Percentiles rank a stretch among this genome's conserved stretches.
Evolutionary conservation across 2,888 invertebrate species (phyloP).

Genomic region (Cosmopolites sordidus): DNA sequence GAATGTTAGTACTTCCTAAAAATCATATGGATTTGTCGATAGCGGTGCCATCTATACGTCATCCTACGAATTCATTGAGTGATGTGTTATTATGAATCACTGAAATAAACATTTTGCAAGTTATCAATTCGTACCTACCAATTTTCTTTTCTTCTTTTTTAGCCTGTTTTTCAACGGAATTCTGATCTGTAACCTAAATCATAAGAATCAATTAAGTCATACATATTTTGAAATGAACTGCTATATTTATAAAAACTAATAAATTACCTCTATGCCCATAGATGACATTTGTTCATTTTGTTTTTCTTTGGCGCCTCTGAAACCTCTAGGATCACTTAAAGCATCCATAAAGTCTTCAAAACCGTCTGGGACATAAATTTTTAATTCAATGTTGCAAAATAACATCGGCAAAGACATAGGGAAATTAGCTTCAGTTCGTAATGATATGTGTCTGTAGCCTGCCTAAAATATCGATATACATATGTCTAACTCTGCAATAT

Average conservation of each 20-base stretch:
- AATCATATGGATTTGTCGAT: too few species aligned
- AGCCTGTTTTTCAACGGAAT: slow-evolving; percentile 59
- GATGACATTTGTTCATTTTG: slow-evolving; percentile 90
- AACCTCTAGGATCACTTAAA: slow-evolving; percentile 89
- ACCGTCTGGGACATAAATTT: slow-evolving; percentile 99
- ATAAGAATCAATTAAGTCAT: too few species aligned
- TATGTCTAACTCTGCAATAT: too few species aligned
- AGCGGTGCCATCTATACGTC: too few species aligned
- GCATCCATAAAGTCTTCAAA: slow-evolving; percentile 99
- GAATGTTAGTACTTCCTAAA: too few species aligned
- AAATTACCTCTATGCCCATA: slow-evolving; percentile 76
- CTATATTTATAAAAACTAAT: slow-evolving; percentile 19
- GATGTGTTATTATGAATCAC: too few species aligned
- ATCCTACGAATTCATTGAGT: too few species aligned
- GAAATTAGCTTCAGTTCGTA: slow-evolving; percentile 97
- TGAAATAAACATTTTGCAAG: too few species aligned
- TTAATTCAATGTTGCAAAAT: slow-evolving; percentile 97
- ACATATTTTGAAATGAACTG: too few species aligned
- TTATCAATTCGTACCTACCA: too few species aligned
- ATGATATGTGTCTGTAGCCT: slow-evolving; percentile 95
- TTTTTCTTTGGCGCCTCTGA: slow-evolving; percentile 82
- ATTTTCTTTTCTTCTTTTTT: slow-evolving; percentile 69
- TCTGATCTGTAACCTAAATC: slow-evolving; percentile 30
- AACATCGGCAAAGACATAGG: slow-evolving; percentile 98
- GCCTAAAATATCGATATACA: slow-evolving; percentile 68